Evolutionary conservation across 2,888 invertebrate genomes (phyloP), one percentile per base, ranked within the genome.

Genomic region (Amblyteles armatorius): DNA sequence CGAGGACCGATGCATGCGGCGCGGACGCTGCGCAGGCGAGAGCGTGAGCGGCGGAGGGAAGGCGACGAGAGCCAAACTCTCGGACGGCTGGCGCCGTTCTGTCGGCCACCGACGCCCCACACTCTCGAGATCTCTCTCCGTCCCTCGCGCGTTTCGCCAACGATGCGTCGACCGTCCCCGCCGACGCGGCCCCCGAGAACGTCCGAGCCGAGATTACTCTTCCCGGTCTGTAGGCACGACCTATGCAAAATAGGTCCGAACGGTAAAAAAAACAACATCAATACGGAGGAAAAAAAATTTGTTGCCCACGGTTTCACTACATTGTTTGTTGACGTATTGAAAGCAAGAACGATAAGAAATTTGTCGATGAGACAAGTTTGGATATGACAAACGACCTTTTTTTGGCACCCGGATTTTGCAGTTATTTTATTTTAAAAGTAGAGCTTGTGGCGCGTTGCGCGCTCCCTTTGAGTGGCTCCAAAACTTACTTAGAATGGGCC

Each of bases 61-160:
- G 60, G 26, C 68, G 71, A 81, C 77, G 77, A 77, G 77, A 79
- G 80, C 81, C 73, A 79, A 78, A 80, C 80, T 84, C 81, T 76
- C 72, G 85, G 72, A 82, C 79, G 72, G 52, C 87, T 88, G 89
- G 88, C 89, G 92, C 92, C 92, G 91, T 88, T 90, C 91, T 89
- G 92, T 91, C 92, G 92, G 90, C 87, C 89, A 89, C 90, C 89
- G 87, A 89, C 87, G 86, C 87, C 89, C 69, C 81, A 63, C 82
- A 63, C 36, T 26, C 76, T 52, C 68, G 63, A 72, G 72, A 48
- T 67, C 33, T 68, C 60, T n/a, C 69, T 72, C 52, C 78, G 55
- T 79, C 88, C 88, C 88, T 88, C 86, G 90, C 87, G 19, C 79
- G 76, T 86, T 85, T 84, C 80, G 89, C 91, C 91, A 90, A 92